Conservation (phyloP, 2,888 invertebrate species). For the Teleiodes luculella region DNA sequence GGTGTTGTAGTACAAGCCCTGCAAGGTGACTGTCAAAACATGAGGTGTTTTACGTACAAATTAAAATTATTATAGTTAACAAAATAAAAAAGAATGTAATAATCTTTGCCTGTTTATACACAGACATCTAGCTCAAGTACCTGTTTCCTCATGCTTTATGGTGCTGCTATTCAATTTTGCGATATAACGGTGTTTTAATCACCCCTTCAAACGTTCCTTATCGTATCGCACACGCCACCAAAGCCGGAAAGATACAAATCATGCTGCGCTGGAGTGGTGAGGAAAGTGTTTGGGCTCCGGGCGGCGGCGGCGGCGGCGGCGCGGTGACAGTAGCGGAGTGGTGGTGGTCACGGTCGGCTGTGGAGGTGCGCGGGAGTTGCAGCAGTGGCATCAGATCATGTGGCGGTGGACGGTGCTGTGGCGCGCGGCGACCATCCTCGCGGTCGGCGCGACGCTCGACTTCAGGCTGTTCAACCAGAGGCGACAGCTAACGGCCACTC, state of each 20-base stretch:
- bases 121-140: no score
- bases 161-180: constrained; percentile 3
- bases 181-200: constrained; percentile 9
- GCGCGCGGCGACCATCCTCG: constrained; percentile 35
- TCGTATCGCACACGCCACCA: constrained; percentile 14
- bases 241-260: constrained; percentile 18
- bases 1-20: no score
- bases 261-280: constrained; percentile 6
- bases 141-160: constrained; percentile 6
- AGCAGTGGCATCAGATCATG: constrained; percentile 46
- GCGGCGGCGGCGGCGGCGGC: background rate
- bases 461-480: constrained; percentile 40
- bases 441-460: constrained; percentile 45
- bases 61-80: no score
- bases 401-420: constrained; percentile 54
- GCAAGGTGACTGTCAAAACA: no score
- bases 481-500: constrained; percentile 31
- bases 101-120: no score
- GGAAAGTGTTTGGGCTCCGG: constrained; percentile 17
- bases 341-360: background rate
- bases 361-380: background rate
- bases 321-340: background rate
- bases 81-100: no score
- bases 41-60: no score
- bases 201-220: constrained; percentile 14